Evolutionary conservation across 1,140 invertebrate genomes (phyloP).

Genomic region (Drosophila simulans): DNA sequence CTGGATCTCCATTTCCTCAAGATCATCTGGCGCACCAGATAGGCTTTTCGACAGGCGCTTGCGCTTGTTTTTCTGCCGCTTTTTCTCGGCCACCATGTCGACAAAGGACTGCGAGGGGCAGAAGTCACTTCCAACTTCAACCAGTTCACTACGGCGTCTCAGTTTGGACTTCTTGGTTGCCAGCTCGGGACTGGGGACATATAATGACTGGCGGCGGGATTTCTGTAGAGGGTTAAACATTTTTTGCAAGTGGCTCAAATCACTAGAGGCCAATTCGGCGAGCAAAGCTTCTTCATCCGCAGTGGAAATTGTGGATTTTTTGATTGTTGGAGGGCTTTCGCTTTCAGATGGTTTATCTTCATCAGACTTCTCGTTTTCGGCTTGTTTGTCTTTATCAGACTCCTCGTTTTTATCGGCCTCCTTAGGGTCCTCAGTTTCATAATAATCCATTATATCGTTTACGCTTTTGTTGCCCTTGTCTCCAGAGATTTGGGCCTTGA

Average conservation of each 20-base stretch:
- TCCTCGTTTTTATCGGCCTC: conserved; percentile 2
- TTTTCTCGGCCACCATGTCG: conserved; percentile 54
- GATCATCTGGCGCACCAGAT: conserved; percentile 44
- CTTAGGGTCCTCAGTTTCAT: not conserved
- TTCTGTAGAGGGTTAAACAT: conserved; percentile 76
- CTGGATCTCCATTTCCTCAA: conserved; percentile 12
- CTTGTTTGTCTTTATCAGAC: conserved; percentile 7
- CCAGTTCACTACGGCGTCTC: conserved; percentile 60
- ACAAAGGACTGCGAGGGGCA: conserved; percentile 76
- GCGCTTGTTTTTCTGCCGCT: conserved; percentile 35
- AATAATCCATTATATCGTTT: not conserved
- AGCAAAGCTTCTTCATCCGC: conserved; percentile 50
- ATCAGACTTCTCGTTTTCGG: not conserved
- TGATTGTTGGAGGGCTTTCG: not conserved
- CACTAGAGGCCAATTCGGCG: conserved; percentile 42
- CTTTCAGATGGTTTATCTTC: too few species aligned
- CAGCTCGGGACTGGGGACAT: conserved; percentile 19
- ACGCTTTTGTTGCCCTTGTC: too few species aligned
- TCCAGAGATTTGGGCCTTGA: too few species aligned
- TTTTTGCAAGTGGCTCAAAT: conserved; percentile 53
- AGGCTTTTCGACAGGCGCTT: conserved; percentile 74
- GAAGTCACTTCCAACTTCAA: conserved; percentile 38
- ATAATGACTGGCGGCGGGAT: conserved; percentile 62
- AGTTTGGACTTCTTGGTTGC: conserved; percentile 45
- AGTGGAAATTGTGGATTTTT: conserved; percentile 21